Evolutionary conservation across 2,888 invertebrate genomes (phyloP), one percentile per base, ranked within the genome.

Genomic region (Tanypteryx hageni): DNA sequence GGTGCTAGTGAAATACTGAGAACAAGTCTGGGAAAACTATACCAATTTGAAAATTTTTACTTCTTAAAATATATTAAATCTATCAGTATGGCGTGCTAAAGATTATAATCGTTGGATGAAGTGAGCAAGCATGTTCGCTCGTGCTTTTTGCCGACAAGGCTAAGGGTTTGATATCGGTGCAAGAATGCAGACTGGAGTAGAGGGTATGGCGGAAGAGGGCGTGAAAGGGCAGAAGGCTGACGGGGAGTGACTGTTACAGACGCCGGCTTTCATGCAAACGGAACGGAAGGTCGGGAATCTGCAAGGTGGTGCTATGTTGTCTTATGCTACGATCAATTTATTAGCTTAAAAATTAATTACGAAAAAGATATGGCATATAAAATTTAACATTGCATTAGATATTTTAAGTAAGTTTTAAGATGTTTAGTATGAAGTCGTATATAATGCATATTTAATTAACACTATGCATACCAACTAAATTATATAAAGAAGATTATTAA

Each of bases 251-350:
- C 76, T 76, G 76, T 76, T 76, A 7, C 76, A 76, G 76, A 76
- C 76, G 76, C 0, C 27, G 76, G 76, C 27, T 44, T 22, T 22
- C 76, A 76, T 76, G 22, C 76, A 22, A 76, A 27, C 27, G 76
- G 76, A 76, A 76, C 76, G 76, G 76, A 76, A 76, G 76, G 76
- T 76, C 76, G 27, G 27, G 76, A 76, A 76, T 76, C 27, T 8
- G 76, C 22, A 22, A 27, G 22, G 0, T 22, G 27, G 76, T 76
- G 76, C 22, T 27, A 76, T 13, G 76, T 27, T 76, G 27, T 27
- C 16, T 22, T 76, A 10, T 5, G 11, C 27, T 44, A 44, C 44
- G 44, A 44, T 44, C 44, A 44, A 5, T 44, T 44, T 44, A 44
- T 44, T 44, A 44, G 44, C 44, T 44, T 44, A 5, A 44, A 44